Conservation (phyloP, 2,113 vertebrate species). For the Sturnus vulgaris region DNA sequence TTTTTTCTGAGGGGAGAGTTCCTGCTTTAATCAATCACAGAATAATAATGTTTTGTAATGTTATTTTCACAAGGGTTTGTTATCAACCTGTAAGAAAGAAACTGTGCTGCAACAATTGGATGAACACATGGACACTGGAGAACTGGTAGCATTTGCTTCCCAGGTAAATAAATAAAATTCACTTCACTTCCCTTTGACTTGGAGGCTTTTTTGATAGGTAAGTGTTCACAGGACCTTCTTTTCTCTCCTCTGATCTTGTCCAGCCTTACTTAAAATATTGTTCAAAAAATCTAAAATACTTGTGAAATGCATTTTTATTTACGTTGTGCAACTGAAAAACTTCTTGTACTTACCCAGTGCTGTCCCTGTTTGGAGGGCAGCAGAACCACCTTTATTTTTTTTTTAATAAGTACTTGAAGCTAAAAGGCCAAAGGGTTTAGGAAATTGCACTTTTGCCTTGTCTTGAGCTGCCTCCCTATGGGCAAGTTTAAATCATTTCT, state of each 20-base stretch:
- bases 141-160: conserved; percentile 83
- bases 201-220: not conserved
- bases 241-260: not conserved
- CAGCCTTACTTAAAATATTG: not conserved
- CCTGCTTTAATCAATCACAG: not conserved
- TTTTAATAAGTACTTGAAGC: not conserved
- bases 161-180: conserved; percentile 72
- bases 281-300: not conserved
- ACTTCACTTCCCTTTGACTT: not conserved
- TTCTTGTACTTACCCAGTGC: not conserved
- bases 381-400: not conserved
- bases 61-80: conserved; percentile 75
- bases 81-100: conserved; percentile 74
- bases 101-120: conserved; percentile 83
- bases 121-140: conserved; percentile 83
- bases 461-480: not conserved
- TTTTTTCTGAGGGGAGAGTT: not conserved
- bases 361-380: not conserved
- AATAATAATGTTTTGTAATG: not conserved
- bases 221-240: not conserved
- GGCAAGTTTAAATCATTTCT: not conserved
- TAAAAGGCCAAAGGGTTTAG: not conserved
- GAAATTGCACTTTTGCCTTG: not conserved
- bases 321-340: not conserved
- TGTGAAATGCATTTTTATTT: not conserved